Conservation (phyloP, 2,113 vertebrate species). For the Neotoma lepida region DNA sequence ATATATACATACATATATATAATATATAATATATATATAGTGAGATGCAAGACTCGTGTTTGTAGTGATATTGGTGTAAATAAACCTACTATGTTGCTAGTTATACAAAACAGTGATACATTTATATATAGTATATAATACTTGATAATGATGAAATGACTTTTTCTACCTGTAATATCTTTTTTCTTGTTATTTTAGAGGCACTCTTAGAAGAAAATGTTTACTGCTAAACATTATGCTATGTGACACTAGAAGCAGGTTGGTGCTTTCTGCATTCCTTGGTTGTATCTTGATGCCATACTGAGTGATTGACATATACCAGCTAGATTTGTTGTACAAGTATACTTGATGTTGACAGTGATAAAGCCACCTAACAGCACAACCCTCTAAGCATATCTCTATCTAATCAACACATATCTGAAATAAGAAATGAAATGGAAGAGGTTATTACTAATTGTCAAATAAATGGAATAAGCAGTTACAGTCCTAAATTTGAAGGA, state of each 20-base stretch:
- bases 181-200: background rate
- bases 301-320: background rate
- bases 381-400: background rate
- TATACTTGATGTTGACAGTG: background rate
- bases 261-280: background rate
- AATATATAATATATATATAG: too few relatives aligned
- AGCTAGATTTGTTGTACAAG: background rate
- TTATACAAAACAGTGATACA: background rate
- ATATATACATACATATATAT: background rate
- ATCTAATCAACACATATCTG: background rate
- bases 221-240: background rate
- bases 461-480: conserved; percentile 43
- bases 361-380: background rate
- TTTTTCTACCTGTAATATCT: background rate
- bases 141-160: background rate
- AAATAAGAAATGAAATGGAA: conserved; percentile 43
- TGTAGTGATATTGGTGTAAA: background rate
- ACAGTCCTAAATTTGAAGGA: conserved; percentile 24
- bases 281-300: background rate
- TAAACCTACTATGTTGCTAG: background rate
- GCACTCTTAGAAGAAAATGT: background rate
- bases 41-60: background rate
- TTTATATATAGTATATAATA: background rate
- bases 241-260: background rate
- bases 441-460: conserved; percentile 20